Evolutionary conservation across 2,113 vertebrate genomes (phyloP), one percentile per base, ranked within the genome.

Genomic region (Taurulus bubalis): DNA sequence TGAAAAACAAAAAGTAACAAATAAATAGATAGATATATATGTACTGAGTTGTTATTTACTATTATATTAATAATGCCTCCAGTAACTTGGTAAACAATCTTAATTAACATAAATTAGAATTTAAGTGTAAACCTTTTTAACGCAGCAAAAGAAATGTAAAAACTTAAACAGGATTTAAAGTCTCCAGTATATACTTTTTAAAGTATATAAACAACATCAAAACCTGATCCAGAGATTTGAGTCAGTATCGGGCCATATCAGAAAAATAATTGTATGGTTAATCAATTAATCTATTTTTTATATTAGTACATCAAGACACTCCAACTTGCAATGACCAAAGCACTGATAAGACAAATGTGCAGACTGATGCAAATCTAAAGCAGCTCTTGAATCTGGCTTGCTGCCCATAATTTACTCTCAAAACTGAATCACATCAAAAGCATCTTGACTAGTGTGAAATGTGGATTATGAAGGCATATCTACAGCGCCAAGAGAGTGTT

Each of bases 401-500:
- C 71, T 64, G 82, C 62, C 30, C n/a, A 73, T 65, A 60, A 79
- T 81, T 83, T 80, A 71, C 71, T 77, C 28, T 78, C 18, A 80
- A 74, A 89, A 56, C 68, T 71, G 64, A 40, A 74, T 88, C 75
- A 79, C 79, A 82, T 85, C 72, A 84, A 77, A 87, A 84, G 78
- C 47, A 30, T 51, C 55, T 36, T 60, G 76, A 87, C 60, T 28
- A 69, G 67, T 75, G 12, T 85, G 71, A 89, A 82, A 86, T 84
- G 60, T 62, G 74, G 64, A 85, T 89, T 85, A 88, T 49, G 59
- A 88, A 77, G 38, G 68, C 49, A 28, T 42, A 75, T 79, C 80
- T 67, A 75, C 45, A 51, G 47, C 32, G 34, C 78, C 49, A 64
- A 67, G 47, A 67, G 59, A 77, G 69, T 68, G 62, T 77, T 73